phyloP scores from a whole-genome alignment of 2,797 vertebrate species.

The Micromesistius poutassou region DNA sequence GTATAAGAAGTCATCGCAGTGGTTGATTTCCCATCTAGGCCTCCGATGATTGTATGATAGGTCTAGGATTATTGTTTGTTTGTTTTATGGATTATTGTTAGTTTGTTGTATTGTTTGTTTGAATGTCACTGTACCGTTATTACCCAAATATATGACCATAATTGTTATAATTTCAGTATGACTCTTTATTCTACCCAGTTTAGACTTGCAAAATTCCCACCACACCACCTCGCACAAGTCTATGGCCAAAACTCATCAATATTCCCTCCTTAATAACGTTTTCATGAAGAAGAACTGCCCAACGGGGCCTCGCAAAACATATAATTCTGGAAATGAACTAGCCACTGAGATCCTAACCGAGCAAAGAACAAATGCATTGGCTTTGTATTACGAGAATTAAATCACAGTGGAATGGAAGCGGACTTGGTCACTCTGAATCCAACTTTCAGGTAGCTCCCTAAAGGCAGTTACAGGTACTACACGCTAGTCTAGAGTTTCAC shows the following conservation, averaged over 20 bases:
- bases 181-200: too few species aligned
- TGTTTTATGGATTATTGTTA: too few species aligned
- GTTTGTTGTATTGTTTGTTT: too few species aligned
- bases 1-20: too few species aligned
- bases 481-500: neutral
- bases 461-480: neutral
- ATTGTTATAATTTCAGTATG: too few species aligned
- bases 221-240: neutral
- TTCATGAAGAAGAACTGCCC: neutral
- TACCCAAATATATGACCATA: too few species aligned
- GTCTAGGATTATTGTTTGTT: too few species aligned
- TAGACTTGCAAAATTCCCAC: too few species aligned
- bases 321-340: neutral
- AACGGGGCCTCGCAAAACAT: neutral
- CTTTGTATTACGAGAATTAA: slow-evolving; percentile 2
- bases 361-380: neutral
- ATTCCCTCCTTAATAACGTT: neutral
- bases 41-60: too few species aligned
- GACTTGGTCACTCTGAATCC: neutral
- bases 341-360: neutral
- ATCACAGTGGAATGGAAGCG: neutral
- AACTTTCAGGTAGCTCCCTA: neutral
- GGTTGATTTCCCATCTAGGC: too few species aligned
- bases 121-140: too few species aligned
- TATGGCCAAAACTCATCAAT: neutral